These are phyloP conservation scores for Asobara japonica DNA, from an alignment of 1,140 invertebrate species.

Conservation along the genomic window DNA sequence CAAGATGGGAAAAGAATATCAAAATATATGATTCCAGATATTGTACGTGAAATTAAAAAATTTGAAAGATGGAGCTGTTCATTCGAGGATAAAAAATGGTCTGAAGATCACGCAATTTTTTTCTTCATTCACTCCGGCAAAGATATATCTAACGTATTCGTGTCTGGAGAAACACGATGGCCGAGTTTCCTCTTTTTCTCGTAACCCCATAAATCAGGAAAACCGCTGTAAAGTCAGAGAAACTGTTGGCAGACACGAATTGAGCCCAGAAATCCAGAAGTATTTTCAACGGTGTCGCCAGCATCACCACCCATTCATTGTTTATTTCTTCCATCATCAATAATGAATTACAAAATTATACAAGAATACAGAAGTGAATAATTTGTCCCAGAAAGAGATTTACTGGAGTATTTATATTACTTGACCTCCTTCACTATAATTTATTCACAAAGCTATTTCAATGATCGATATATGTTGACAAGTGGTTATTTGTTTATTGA, in stretches of 20 bases:
- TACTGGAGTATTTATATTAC: too few species aligned
- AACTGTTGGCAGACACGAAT: constrained; percentile 5
- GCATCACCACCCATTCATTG: neutral
- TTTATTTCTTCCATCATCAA: neutral
- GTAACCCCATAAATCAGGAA: constrained; percentile 20
- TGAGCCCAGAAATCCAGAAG: neutral
- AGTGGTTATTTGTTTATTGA: too few species aligned
- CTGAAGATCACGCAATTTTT: neutral
- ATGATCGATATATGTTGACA: too few species aligned
- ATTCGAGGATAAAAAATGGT: neutral
- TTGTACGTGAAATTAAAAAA: neutral
- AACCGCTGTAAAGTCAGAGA: constrained; percentile 1
- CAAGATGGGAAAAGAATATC: too few species aligned
- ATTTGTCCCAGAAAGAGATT: too few species aligned
- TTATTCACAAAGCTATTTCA: too few species aligned
- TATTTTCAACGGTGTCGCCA: neutral
- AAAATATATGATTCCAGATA: too few species aligned
- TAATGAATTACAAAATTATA: neutral
- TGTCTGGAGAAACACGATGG: neutral
- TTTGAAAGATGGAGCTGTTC: neutral
- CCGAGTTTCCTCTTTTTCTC: neutral
- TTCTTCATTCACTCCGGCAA: neutral
- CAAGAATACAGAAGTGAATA: too few species aligned
- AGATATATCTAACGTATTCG: constrained; percentile 4
- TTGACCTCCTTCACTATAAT: too few species aligned